Base-by-base conservation (phyloP, 92 coral and sea anemone genomes). In the Phymanthus crucifer region DNA sequence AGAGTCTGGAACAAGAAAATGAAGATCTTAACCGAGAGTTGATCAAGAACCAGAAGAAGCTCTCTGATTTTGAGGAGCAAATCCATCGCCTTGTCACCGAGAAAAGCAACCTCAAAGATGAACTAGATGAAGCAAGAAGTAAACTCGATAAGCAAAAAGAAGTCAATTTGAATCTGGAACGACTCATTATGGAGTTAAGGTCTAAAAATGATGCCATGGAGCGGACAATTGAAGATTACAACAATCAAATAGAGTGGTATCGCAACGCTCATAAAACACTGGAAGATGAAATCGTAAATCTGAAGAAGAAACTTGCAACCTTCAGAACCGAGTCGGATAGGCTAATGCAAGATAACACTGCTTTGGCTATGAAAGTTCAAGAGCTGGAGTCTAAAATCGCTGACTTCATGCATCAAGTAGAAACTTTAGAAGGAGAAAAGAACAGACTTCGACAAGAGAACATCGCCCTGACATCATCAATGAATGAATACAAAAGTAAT, bases 11-110 rank as follows among this genome's bases (percentile, higher is more conserved):
- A 50, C 92, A 93, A 76, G 98, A 96, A 75, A 96, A 91, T 84
- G 97, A 93, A 71, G 95, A 87, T 40, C 88, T 96, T 61, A 96
- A 96, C 87, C 90, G 95, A 69, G 99, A 96, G 72, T 86, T 96
- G 69, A 93, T 96, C 13, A 92, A 92, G 68, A 90, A 89, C 67
- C 99, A 96, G 87, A 91, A 94, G 64, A 93, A 92, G 54, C 78
- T 85, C 72, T 84, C 94, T 16, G 91, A 90, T 48, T 75, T 93
- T 52, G 96, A 96, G 50, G 91, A 92, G 18, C 90, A 89, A 40
- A 76, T 93, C 27, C 98, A 96, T 71, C 97, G 95, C 24, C 78
- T 84, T 54, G 85, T 74, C 64, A 89, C 91, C n/a, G 99, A 93
- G 70, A 90, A 94, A 54, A 89, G 83, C 66, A 87, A 72, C 83